Percentiles rank a stretch among this genome's conserved stretches.
These are phyloP conservation scores for Notospermus geniculatus DNA, from an alignment of 1,140 invertebrate species.

Conservation along the genomic window DNA sequence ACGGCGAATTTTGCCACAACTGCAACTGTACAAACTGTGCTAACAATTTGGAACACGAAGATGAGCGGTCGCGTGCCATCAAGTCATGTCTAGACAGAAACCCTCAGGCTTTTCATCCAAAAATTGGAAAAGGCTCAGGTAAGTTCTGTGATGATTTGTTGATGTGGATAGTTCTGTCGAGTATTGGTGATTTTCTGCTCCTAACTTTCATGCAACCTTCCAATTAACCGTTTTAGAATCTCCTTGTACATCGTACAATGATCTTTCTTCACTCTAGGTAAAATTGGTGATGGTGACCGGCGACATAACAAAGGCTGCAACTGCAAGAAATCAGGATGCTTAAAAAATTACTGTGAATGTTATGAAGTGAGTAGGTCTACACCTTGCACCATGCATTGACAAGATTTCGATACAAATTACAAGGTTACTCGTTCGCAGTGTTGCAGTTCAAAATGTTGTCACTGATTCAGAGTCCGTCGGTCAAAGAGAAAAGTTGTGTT, in stretches of 20 bases:
- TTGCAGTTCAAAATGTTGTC: no score
- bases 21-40: slow-evolving; percentile 98
- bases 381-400: no score
- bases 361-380: slow-evolving; percentile 79
- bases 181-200: slow-evolving; percentile 5
- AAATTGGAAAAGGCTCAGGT: slow-evolving; percentile 77
- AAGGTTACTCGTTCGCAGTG: no score
- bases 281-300: slow-evolving; percentile 45
- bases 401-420: no score
- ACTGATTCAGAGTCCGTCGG: no score
- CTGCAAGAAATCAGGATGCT: slow-evolving; percentile 96
- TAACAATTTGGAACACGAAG: slow-evolving; percentile 95
- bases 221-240: no score
- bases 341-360: slow-evolving; percentile 99
- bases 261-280: slow-evolving; percentile 26
- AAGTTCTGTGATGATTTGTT: slow-evolving; percentile 17
- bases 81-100: slow-evolving; percentile 90
- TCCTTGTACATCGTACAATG: no score
- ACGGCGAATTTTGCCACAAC: slow-evolving; percentile 97
- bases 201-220: background rate
- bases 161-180: background rate
- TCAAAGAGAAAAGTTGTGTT: no score
- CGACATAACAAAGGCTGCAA: slow-evolving; percentile 99
- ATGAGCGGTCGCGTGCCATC: slow-evolving; percentile 89
- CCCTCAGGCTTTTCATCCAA: slow-evolving; percentile 93